phyloP scores from a whole-genome alignment of 2,888 invertebrate genomes.

The Rhingia rostrata region DNA sequence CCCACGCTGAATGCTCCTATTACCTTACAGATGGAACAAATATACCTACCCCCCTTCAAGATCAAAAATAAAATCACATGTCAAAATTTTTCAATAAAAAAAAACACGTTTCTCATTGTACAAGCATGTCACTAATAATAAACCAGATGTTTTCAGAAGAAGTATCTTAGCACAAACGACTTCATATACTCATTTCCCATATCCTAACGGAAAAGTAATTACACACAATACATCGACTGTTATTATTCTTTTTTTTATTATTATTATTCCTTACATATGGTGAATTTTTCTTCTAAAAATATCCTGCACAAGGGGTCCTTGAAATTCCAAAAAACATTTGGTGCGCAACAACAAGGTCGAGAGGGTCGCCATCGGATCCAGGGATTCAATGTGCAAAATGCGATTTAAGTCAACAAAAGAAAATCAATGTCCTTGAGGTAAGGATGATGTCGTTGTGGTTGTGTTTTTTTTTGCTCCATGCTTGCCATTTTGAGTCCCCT shows the following conservation, averaged over 20 bases:
- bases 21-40: too few relatives aligned
- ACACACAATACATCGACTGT: too few relatives aligned
- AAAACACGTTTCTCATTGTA: too few relatives aligned
- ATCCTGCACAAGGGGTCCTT: slow-evolving; percentile 38
- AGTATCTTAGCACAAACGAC: too few relatives aligned
- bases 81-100: too few relatives aligned
- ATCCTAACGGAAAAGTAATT: too few relatives aligned
- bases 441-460: neutral
- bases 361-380: slow-evolving; percentile 5
- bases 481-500: neutral
- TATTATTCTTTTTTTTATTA: slow-evolving; percentile 1
- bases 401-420: slow-evolving; percentile 53
- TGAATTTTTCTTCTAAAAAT: slow-evolving; percentile 40
- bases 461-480: neutral
- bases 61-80: too few relatives aligned
- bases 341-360: slow-evolving; percentile 44
- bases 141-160: too few relatives aligned
- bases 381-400: slow-evolving; percentile 34
- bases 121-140: too few relatives aligned
- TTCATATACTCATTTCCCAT: too few relatives aligned
- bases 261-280: slow-evolving; percentile 3
- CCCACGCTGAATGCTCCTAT: too few relatives aligned
- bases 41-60: too few relatives aligned
- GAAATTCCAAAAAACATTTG: slow-evolving; percentile 52
- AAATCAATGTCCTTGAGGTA: slow-evolving; percentile 48